Evolutionary conservation across 2,113 vertebrate species (phyloP).

Genomic region (Vombatus ursinus): DNA sequence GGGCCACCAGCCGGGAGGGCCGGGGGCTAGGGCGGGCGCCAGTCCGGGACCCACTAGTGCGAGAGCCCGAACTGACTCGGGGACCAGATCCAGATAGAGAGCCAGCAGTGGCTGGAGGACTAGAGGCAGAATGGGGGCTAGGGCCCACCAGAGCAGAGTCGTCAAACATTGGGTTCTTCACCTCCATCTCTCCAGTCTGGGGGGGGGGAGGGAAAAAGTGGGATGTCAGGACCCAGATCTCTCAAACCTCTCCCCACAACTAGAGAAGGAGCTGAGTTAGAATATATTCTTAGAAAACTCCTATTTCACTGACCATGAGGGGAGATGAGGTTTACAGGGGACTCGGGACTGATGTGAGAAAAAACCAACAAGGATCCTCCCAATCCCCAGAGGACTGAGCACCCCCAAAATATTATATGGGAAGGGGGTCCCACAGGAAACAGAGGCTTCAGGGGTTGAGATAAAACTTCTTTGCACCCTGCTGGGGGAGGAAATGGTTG

Average conservation of each 20-base stretch:
- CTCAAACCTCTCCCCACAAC: background rate
- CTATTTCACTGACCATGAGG: background rate
- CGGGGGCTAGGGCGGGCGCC: background rate
- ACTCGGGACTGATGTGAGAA: background rate
- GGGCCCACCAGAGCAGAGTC: slow-evolving; percentile 87
- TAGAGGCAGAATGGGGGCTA: slow-evolving; percentile 60
- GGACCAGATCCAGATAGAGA: background rate
- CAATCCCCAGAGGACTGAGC: background rate
- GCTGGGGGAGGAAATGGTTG: background rate
- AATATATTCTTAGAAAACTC: background rate
- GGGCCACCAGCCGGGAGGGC: background rate
- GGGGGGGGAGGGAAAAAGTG: background rate
- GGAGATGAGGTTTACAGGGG: background rate
- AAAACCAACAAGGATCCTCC: background rate
- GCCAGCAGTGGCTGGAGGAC: slow-evolving; percentile 54
- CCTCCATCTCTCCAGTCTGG: slow-evolving; percentile 97
- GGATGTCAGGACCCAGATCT: background rate
- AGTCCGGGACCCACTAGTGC: slow-evolving; percentile 14
- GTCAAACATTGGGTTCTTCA: slow-evolving; percentile 95
- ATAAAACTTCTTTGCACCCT: background rate
- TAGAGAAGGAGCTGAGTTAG: background rate
- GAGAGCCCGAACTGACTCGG: background rate
- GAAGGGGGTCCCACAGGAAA: background rate
- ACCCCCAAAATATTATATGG: background rate
- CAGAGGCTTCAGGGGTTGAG: background rate